Percentiles rank a stretch among this genome's conserved stretches.
These are phyloP conservation scores for Nesometra sesokonis DNA, from an alignment of 35 echinoderm and acorn worm genomes.

Conservation along the genomic window DNA sequence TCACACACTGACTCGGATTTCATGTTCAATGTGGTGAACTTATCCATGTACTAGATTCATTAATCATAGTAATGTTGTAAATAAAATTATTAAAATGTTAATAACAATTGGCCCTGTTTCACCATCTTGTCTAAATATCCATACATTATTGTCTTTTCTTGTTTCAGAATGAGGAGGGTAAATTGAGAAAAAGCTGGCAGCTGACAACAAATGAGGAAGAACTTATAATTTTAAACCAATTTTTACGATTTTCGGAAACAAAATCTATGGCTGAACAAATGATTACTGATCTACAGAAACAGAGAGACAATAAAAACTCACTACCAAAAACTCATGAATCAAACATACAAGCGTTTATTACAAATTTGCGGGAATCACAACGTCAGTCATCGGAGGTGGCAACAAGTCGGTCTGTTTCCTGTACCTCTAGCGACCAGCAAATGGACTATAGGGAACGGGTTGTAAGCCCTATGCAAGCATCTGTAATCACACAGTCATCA, in stretches of 20 bases:
- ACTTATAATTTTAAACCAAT: constrained; percentile 27
- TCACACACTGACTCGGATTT: too few species aligned
- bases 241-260: constrained; percentile 41
- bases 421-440: not conserved
- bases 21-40: too few species aligned
- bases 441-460: not conserved
- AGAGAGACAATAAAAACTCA: not conserved
- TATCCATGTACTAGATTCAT: too few species aligned
- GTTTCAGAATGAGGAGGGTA: constrained; percentile 26
- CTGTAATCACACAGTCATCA: not conserved
- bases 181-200: constrained; percentile 13
- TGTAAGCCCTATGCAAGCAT: not conserved
- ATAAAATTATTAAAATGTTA: too few species aligned
- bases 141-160: not conserved
- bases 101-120: too few species aligned
- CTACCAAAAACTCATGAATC: constrained; percentile 21
- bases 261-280: constrained; percentile 31
- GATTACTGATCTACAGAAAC: constrained; percentile 14
- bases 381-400: not conserved
- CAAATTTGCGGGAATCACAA: not conserved
- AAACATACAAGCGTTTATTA: constrained; percentile 29
- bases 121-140: too few species aligned
- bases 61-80: too few species aligned
- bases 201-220: constrained; percentile 15
- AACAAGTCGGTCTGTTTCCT: not conserved